Evolutionary conservation across 1,140 invertebrate species (phyloP).

Genomic region (Acromyrmex echinatior): DNA sequence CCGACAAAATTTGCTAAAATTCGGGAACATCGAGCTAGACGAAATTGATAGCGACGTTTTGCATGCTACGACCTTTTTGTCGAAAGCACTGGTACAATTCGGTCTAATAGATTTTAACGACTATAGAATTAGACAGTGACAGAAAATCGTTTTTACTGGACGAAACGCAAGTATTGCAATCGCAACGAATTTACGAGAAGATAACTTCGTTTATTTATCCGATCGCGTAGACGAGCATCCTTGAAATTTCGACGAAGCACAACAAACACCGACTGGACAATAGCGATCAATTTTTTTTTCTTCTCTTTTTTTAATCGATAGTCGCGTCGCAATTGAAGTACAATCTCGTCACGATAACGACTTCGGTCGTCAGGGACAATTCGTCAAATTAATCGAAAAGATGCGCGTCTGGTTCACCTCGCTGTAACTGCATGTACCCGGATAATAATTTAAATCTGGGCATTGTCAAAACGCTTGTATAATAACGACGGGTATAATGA

Average conservation of each 20-base stretch:
- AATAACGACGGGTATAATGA: constrained; percentile 38
- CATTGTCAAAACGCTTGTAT: constrained; percentile 31
- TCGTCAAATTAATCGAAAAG: constrained; percentile 58
- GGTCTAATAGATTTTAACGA: constrained; percentile 47
- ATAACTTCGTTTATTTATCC: constrained; percentile 52
- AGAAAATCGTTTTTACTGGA: constrained; percentile 14
- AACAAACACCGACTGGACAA: constrained; percentile 29
- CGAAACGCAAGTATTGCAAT: constrained; percentile 13
- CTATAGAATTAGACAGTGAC: constrained; percentile 49
- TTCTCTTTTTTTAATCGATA: background rate
- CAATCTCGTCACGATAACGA: constrained; percentile 50
- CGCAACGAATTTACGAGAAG: constrained; percentile 25
- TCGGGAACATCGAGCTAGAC: constrained; percentile 20
- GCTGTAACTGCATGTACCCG: background rate
- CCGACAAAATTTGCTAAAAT: constrained; percentile 54
- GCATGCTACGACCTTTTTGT: constrained; percentile 20
- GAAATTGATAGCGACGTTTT: constrained; percentile 22
- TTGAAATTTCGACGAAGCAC: constrained; percentile 41
- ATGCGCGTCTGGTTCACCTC: background rate
- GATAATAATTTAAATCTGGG: constrained; percentile 15
- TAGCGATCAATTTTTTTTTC: constrained; percentile 23
- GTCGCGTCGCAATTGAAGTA: constrained; percentile 31
- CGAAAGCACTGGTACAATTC: constrained; percentile 14
- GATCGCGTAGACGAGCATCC: constrained; percentile 24
- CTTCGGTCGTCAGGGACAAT: constrained; percentile 39